Evolutionary conservation across 2,797 vertebrate species (phyloP).

Genomic region (Fistularia tabacaria): DNA sequence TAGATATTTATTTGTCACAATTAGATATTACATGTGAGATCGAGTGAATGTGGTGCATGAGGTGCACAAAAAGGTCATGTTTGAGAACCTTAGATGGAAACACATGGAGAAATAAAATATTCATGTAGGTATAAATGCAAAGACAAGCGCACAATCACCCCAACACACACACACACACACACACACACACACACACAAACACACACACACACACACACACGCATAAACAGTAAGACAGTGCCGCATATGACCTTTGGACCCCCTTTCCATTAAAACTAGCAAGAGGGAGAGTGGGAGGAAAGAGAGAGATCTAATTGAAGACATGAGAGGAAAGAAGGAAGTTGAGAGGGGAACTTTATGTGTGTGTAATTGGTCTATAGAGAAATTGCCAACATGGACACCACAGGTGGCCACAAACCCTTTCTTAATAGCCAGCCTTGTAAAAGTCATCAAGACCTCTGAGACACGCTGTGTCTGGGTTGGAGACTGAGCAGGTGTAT

Average conservation of each 20-base stretch:
- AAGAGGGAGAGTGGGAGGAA: slow-evolving; percentile 20
- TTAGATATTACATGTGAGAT: too few species aligned
- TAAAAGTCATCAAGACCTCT: slow-evolving; percentile 54
- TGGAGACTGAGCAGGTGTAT: not conserved
- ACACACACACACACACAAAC: slow-evolving; percentile 13
- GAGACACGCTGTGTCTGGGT: slow-evolving; percentile 1
- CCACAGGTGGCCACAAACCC: slow-evolving; percentile 47
- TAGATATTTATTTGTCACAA: too few species aligned
- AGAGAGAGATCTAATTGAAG: slow-evolving; percentile 47
- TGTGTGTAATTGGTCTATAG: slow-evolving; percentile 57
- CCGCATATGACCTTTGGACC: slow-evolving; percentile 42
- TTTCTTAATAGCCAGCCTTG: slow-evolving; percentile 45
- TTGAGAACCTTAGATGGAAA: too few species aligned
- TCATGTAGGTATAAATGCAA: not conserved
- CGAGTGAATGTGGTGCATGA: too few species aligned
- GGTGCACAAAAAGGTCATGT: too few species aligned
- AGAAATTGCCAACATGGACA: slow-evolving; percentile 40
- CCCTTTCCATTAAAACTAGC: slow-evolving; percentile 53
- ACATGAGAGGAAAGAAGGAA: slow-evolving; percentile 54
- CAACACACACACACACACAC: slow-evolving; percentile 2
- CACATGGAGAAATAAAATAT: too few species aligned
- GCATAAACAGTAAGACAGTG: slow-evolving; percentile 23
- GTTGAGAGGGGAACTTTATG: slow-evolving; percentile 48
- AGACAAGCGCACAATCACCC: not conserved
- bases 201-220: slow-evolving; percentile 16